Percentiles rank a stretch among this genome's conserved stretches.
Conservation (phyloP, 1,140 invertebrate genomes). For the Drosophila serrata region DNA sequence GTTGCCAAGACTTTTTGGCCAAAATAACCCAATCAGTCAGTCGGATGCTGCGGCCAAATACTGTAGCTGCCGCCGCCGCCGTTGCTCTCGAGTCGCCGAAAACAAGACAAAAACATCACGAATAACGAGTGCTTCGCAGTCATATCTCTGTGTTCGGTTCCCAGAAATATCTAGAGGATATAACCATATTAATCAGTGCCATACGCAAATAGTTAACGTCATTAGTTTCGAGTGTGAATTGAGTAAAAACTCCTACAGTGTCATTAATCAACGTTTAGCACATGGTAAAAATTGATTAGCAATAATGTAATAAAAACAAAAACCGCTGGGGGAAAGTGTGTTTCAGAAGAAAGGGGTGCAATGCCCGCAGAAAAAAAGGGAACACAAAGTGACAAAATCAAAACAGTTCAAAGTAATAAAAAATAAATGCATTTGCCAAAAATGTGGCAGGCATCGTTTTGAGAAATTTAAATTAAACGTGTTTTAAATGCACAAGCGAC, state of each 20-base stretch:
- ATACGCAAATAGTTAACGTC: conserved; percentile 20
- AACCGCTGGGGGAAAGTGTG: conserved; percentile 10
- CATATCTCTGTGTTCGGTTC: conserved; percentile 11
- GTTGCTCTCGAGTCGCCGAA: conserved; percentile 41
- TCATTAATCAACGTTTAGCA: conserved; percentile 46
- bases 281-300: conserved; percentile 44
- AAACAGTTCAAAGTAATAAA: conserved; percentile 73
- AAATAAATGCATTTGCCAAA: conserved; percentile 57
- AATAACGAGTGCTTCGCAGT: conserved; percentile 22
- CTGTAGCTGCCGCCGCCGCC: conserved; percentile 50
- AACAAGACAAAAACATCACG: conserved; percentile 28
- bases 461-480: conserved; percentile 80
- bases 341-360: conserved; percentile 46
- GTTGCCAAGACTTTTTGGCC: conserved; percentile 52
- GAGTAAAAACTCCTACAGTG: conserved; percentile 7
- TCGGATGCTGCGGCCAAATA: conserved; percentile 77
- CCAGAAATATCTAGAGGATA: conserved; percentile 22
- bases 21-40: conserved; percentile 55
- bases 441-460: conserved; percentile 72
- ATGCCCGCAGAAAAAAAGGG: conserved; percentile 35
- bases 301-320: conserved; percentile 17
- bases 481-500: conserved; percentile 72
- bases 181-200: conserved; percentile 36
- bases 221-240: conserved; percentile 27
- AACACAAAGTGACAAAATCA: conserved; percentile 50